These are phyloP conservation scores for Bubalus kerabau DNA, from an alignment of 2,113 vertebrate genomes.

Conservation along the genomic window DNA sequence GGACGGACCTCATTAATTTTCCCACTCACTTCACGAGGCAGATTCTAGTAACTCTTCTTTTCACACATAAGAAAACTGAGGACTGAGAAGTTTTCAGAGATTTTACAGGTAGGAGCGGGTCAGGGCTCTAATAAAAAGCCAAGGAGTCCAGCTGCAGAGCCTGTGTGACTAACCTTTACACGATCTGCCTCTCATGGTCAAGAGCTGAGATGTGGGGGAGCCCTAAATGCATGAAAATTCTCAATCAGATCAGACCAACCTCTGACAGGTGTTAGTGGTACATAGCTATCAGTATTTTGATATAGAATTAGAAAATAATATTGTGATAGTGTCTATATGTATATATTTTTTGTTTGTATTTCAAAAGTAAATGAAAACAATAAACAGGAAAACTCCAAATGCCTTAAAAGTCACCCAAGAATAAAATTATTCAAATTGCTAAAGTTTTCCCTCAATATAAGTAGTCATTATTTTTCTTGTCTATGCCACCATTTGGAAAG, in stretches of 20 bases:
- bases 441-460: conserved; percentile 20
- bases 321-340: not conserved
- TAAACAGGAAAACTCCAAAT: not conserved
- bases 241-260: not conserved
- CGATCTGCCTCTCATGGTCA: not conserved
- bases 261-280: not conserved
- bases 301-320: not conserved
- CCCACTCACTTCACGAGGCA: not conserved
- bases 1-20: not conserved
- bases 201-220: not conserved
- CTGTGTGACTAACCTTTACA: rapidly evolving
- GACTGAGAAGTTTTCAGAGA: not conserved
- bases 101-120: not conserved
- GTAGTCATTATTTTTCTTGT: conserved; percentile 45
- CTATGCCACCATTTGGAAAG: conserved; percentile 56
- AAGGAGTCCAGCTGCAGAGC: not conserved
- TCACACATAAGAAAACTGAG: not conserved
- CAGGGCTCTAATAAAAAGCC: not conserved
- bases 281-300: not conserved
- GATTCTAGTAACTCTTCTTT: not conserved
- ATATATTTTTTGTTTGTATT: not conserved
- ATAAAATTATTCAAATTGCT: conserved; percentile 38
- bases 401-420: not conserved
- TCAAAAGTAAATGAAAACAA: conserved; percentile 33
- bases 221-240: not conserved